A percentile compares a stretch with the other conserved stretches of the same genome.
Evolutionary conservation across 2,888 invertebrate genomes (phyloP).

Genomic region (Alsophila aescularia): DNA sequence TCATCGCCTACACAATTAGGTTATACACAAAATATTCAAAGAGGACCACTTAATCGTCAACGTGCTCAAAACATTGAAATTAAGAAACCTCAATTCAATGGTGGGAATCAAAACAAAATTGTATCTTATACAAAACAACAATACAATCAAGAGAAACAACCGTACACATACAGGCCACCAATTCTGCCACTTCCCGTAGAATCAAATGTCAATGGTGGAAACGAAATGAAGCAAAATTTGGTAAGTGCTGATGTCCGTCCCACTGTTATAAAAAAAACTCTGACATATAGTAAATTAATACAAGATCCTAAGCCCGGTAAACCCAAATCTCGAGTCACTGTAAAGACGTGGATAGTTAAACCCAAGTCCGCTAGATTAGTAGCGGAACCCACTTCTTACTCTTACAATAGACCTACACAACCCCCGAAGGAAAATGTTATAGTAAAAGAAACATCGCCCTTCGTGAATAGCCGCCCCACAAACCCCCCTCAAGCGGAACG

Average conservation of each 20-base stretch:
- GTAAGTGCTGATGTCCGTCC: constrained; percentile 67
- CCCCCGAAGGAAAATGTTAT: constrained; percentile 48
- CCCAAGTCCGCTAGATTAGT: constrained; percentile 66
- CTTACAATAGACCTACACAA: constrained; percentile 57
- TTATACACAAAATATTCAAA: constrained; percentile 47
- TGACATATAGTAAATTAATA: constrained; percentile 66
- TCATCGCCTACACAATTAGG: constrained; percentile 38
- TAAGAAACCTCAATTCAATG: constrained; percentile 49
- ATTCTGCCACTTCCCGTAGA: constrained; percentile 50
- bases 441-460: constrained; percentile 54
- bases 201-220: constrained; percentile 48
- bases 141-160: constrained; percentile 55
- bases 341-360: constrained; percentile 78
- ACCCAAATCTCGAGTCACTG: constrained; percentile 72
- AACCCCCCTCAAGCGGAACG: constrained; percentile 43
- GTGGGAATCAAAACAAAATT: constrained; percentile 49
- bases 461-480: constrained; percentile 55
- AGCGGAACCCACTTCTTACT: constrained; percentile 60
- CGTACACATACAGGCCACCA: constrained; percentile 54
- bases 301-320: constrained; percentile 62
- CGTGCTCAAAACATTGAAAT: constrained; percentile 51
- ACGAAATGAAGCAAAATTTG: constrained; percentile 68
- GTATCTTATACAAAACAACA: constrained; percentile 56
- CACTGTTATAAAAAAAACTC: constrained; percentile 68
- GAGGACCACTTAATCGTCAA: constrained; percentile 48